Base-by-base conservation (phyloP, 2,113 vertebrate species). In the Montifringilla adamsi region DNA sequence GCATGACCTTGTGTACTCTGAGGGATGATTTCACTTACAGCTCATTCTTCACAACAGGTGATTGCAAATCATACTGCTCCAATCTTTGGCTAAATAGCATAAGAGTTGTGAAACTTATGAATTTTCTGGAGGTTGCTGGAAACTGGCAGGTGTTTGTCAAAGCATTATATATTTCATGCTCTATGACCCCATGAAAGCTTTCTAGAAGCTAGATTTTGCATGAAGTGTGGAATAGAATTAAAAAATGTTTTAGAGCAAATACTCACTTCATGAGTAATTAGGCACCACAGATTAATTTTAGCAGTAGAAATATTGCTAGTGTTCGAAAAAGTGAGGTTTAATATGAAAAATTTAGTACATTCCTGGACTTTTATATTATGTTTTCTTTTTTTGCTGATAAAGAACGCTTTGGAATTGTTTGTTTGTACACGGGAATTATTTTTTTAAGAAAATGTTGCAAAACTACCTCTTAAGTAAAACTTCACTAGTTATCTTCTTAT, bases 1-100 rank as follows among this genome's bases (percentile, higher is more conserved):
- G 86, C 15, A 5, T 77, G 79, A 73, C 63, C 76, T 31, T 89
- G 82, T 86, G 66, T 70, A 87, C 58, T 39, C 52, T 90, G 88
- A 83, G 84, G 72, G 69, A 91, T 94, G 67, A 68, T 93, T 94
- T 96, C 80, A 85, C 46, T 91, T 86, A 68, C 84, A 94, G 89
- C 89, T 96, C 64, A 50, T 58, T 81, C 82, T 96, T 74, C 67
- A 22, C 44, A 94, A 81, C 89, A 94, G 68, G 80, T 85, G 81
- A 82, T 89, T 77, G 78, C 74, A 89, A 85, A 82, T 80, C 63
- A 30, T 67, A n/a, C 55, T 94, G 67, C 68, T 17, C 67, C 64
- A 68, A 5, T 86, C 89, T 64, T 93, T 64, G 79, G 50, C 73
- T 93, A 44, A 75, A 78, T 46, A 85, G 44, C 53, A 20, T 30